Conservation (phyloP, 2,888 invertebrate genomes). For the Branchinecta sandiegonensis region DNA sequence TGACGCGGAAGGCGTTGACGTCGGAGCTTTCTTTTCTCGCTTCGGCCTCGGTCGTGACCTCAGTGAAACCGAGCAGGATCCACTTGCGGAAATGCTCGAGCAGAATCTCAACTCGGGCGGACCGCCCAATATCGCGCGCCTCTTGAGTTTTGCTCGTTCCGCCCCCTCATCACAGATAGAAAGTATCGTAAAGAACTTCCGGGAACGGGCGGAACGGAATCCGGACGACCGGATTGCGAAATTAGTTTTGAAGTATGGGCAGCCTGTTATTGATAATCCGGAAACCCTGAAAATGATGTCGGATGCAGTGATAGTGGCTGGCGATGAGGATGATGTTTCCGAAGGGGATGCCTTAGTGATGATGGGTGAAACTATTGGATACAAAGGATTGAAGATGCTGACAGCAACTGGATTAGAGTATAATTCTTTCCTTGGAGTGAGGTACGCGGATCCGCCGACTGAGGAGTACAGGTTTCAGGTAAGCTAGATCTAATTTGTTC, state of each 20-base stretch:
- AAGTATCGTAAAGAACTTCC: constrained; percentile 4
- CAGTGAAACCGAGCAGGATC: background rate
- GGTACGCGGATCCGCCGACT: constrained; percentile 26
- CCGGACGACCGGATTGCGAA: background rate
- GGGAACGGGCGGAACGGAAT: background rate
- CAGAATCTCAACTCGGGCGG: background rate
- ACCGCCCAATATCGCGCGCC: constrained; percentile 3
- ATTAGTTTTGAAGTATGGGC: background rate
- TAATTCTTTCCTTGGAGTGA: constrained; percentile 25
- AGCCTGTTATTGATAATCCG: background rate
- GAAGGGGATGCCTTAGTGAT: background rate
- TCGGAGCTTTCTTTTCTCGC: background rate
- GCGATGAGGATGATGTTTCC: background rate
- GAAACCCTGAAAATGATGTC: constrained; percentile 7
- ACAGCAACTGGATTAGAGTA: constrained; percentile 17
- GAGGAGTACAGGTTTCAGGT: constrained; percentile 27
- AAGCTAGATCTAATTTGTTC: constrained; percentile 14
- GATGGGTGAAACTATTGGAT: constrained; percentile 6
- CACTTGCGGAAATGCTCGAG: constrained; percentile 1
- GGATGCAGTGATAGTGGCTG: background rate
- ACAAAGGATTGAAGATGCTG: background rate
- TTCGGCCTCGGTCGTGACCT: constrained; percentile 9
- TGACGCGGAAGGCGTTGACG: background rate
- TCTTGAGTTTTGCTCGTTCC: background rate
- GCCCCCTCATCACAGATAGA: background rate